Base-by-base conservation (phyloP, 2,113 vertebrate species). In the Manacus vitellinus region DNA sequence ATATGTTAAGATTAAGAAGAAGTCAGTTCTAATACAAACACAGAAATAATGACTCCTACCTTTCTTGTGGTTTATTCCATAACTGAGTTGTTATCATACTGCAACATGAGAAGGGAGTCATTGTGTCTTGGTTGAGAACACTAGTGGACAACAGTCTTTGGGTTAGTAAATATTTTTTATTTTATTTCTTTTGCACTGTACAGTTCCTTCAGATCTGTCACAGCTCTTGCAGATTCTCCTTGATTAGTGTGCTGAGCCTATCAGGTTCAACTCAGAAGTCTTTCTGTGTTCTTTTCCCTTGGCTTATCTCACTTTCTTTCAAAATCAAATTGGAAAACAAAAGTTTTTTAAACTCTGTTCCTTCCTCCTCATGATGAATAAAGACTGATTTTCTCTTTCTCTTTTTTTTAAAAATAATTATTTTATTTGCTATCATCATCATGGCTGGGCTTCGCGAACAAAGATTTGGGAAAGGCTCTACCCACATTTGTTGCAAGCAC, bases 1-100 rank as follows among this genome's bases (percentile, higher is more conserved):
- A 70, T 86, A 84, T 91, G 79, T 90, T 92, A 86, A 94, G 94
- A 94, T 92, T 76, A 96, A 94, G 94, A 91, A 90, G 75, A 72
- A 89, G 68, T 37, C 62, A 89, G 58, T 67, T 83, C 87, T 91
- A 95, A 85, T 68, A 41, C 62, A 94, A 95, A 91, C 78, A 92
- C 55, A 82, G 66, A 85, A 91, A 31, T 76, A 93, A 94, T 92
- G 89, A 82, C 77, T 67, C 46, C 67, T 89, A 82, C 74, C 49
- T 89, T 95, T 94, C 58, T 89, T 72, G 66, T 92, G 89, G 70
- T 92, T 93, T 96, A 43, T 92, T 94, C 85, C 75, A n/a, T 85
- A 92, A 82, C 51, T 47, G 37, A 82, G n/a, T 58, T 83, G 49
- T 95, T 94, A 56, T 90, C 71, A 46, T 66, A 65, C 25, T 76